phyloP scores from a whole-genome alignment of 1,140 invertebrate genomes.

The Bicyclus anynana region DNA sequence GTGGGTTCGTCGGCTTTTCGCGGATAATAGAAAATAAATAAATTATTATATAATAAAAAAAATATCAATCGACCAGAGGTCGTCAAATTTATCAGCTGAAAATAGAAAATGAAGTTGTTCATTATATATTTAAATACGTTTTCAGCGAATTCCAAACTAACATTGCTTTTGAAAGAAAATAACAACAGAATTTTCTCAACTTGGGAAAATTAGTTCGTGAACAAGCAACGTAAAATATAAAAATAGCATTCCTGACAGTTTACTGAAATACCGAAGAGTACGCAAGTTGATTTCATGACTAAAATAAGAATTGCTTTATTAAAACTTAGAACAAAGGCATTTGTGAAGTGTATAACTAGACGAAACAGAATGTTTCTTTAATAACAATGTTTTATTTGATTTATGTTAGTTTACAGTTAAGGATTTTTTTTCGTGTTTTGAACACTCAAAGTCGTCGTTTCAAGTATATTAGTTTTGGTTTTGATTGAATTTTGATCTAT shows the following conservation, averaged over 20 bases:
- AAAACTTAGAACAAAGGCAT: neutral
- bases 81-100: no score
- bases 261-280: conserved; percentile 1
- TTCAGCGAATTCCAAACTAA: neutral
- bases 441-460: no score
- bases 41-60: no score
- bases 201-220: conserved; percentile 3
- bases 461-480: no score
- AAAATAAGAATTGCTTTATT: conserved; percentile 3
- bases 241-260: conserved; percentile 7
- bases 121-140: neutral
- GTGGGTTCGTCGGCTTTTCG: no score
- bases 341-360: neutral
- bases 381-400: neutral
- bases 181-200: neutral
- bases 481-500: no score
- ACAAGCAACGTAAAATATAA: conserved; percentile 9
- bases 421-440: no score
- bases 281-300: neutral
- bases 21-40: no score
- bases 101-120: no score
- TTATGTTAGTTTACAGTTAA: no score
- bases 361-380: neutral
- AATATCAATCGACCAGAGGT: no score
- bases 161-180: conserved; percentile 1